phyloP scores from a whole-genome alignment of 2,888 invertebrate genomes.

The Clivina fossor region DNA sequence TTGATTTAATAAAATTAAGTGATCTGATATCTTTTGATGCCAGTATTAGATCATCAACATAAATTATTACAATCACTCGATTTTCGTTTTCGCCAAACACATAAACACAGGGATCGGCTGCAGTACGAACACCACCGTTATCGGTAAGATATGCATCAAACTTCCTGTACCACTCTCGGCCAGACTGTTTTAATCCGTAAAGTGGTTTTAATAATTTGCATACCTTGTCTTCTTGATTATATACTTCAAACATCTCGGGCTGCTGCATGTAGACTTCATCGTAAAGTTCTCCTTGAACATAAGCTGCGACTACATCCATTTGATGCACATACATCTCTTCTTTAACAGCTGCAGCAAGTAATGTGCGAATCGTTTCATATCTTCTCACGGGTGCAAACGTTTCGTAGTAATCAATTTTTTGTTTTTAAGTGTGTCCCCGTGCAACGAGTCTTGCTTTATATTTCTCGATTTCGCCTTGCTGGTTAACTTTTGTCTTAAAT shows the following conservation, averaged over 20 bases:
- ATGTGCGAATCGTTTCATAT: conserved; percentile 38
- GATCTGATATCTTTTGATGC: conserved; percentile 31
- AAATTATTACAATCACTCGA: conserved; percentile 31
- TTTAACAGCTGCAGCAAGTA: conserved; percentile 37
- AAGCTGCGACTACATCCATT: conserved; percentile 39
- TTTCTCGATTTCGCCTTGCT: conserved; percentile 32
- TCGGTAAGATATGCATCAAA: conserved; percentile 10
- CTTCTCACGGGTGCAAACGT: conserved; percentile 39
- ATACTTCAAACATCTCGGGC: conserved; percentile 35
- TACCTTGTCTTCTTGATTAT: conserved; percentile 33
- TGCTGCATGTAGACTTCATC: conserved; percentile 38
- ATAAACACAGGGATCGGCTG: conserved; percentile 38
- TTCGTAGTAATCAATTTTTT: conserved; percentile 38
- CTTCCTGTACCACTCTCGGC: conserved; percentile 34
- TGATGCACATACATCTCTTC: conserved; percentile 40
- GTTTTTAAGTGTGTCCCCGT: conserved; percentile 36
- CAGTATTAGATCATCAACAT: conserved; percentile 37
- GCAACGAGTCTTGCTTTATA: conserved; percentile 40
- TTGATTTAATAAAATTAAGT: conserved; percentile 30
- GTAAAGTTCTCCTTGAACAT: conserved; percentile 37
- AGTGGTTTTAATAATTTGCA: conserved; percentile 37
- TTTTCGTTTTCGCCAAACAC: conserved; percentile 9
- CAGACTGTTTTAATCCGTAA: conserved; percentile 38
- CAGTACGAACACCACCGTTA: conserved; percentile 18
- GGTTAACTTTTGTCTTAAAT: conserved; percentile 35